A percentile compares a stretch with the other conserved stretches of the same genome.
Evolutionary conservation across 2,888 invertebrate species (phyloP).

Genomic region (Dioctria rufipes): DNA sequence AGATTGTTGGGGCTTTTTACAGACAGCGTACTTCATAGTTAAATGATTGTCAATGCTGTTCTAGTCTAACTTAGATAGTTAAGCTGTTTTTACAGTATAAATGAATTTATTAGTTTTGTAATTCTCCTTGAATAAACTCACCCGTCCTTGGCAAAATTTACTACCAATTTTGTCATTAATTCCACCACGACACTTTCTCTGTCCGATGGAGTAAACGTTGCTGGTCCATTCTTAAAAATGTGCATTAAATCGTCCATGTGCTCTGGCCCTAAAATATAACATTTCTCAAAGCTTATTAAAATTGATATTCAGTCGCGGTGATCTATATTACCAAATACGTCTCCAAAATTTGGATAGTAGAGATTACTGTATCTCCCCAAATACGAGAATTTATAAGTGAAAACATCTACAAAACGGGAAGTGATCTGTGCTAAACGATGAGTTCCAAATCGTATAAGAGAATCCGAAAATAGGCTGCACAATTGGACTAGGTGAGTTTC

Average conservation of each 20-base stretch:
- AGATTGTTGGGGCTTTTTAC: too few relatives aligned
- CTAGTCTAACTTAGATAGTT: not conserved
- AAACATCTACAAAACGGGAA: constrained; percentile 70
- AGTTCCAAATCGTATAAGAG: constrained; percentile 71
- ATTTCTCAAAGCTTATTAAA: not conserved
- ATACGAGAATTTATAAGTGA: constrained; percentile 72
- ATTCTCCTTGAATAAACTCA: constrained; percentile 58
- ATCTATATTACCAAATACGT: constrained; percentile 15
- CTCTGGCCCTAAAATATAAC: constrained; percentile 66
- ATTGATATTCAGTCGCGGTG: constrained; percentile 6
- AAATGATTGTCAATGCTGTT: too few relatives aligned
- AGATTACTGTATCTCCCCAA: constrained; percentile 71
- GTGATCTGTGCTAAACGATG: constrained; percentile 72
- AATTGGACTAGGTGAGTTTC: constrained; percentile 57
- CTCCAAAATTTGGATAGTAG: constrained; percentile 63
- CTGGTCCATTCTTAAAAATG: constrained; percentile 69
- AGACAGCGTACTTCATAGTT: too few relatives aligned
- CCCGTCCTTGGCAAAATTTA: constrained; percentile 72
- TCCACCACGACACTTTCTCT: constrained; percentile 71
- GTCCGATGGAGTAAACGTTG: constrained; percentile 67
- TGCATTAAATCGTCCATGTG: constrained; percentile 74
- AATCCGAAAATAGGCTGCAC: constrained; percentile 72
- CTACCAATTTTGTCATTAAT: constrained; percentile 71
- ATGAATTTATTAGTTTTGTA: not conserved
- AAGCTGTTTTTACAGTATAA: not conserved